phyloP scores from a whole-genome alignment of 2,797 vertebrate species.

The Enteromius anoplus region DNA sequence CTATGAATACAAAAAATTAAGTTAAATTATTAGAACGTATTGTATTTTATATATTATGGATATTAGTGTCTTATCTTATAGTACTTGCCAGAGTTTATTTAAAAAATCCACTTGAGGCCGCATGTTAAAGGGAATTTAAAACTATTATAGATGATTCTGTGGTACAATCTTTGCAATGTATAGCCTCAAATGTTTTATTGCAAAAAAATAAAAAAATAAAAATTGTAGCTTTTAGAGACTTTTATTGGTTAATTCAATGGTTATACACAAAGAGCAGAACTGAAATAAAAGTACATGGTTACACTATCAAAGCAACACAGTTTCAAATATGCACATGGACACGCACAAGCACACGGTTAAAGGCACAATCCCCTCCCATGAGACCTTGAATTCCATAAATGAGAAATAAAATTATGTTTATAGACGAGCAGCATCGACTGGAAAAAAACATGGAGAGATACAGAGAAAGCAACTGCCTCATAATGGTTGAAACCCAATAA shows the following conservation, averaged over 20 bases:
- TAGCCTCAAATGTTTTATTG: not conserved
- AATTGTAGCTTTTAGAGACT: not conserved
- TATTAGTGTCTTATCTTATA: not conserved
- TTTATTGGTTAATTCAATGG: not conserved
- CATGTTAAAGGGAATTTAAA: not conserved
- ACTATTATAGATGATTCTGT: not conserved
- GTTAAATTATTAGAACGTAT: not conserved
- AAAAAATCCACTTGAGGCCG: not conserved
- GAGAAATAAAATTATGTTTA: not conserved
- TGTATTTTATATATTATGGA: not conserved
- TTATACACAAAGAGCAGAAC: not conserved
- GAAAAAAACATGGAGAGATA: not conserved
- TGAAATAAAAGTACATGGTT: not conserved
- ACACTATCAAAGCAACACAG: not conserved
- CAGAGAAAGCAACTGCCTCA: constrained; percentile 5
- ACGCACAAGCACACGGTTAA: constrained; percentile 24
- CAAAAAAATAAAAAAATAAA: not conserved
- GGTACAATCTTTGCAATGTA: not conserved
- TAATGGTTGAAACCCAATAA: not conserved
- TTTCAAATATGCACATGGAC: not conserved
- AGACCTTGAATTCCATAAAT: constrained; percentile 32
- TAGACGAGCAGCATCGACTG: not conserved
- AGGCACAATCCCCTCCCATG: not conserved
- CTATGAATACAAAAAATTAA: not conserved
- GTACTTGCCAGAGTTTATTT: not conserved